These are phyloP conservation scores for Apus apus DNA, from an alignment of 2,113 vertebrate species.

Conservation along the genomic window DNA sequence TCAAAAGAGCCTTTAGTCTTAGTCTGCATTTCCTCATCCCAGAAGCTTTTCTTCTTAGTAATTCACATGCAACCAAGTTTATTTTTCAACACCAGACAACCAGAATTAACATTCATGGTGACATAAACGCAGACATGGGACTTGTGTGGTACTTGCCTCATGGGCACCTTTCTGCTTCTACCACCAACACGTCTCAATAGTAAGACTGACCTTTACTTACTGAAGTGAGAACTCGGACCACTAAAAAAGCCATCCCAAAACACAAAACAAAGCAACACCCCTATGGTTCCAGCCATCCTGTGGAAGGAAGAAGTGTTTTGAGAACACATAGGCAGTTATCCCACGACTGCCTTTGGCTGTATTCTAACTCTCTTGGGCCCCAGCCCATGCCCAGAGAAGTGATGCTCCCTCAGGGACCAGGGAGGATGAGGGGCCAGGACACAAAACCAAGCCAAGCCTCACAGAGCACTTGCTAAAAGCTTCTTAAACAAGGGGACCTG, in stretches of 20 bases:
- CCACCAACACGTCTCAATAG: background rate
- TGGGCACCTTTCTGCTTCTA: background rate
- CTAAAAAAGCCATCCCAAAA: background rate
- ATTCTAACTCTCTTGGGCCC: background rate
- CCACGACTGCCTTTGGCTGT: background rate
- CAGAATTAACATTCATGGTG: background rate
- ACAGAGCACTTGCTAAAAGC: background rate
- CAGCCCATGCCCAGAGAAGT: background rate
- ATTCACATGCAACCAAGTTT: background rate
- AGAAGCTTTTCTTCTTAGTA: background rate
- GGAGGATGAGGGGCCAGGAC: background rate
- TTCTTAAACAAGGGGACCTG: background rate
- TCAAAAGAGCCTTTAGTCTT: background rate
- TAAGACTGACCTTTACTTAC: background rate
- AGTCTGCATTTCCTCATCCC: background rate
- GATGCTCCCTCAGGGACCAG: background rate
- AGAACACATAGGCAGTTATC: background rate
- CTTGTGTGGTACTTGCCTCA: fast-evolving
- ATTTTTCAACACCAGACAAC: background rate
- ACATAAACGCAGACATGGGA: background rate
- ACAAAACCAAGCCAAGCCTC: background rate
- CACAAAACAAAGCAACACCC: background rate
- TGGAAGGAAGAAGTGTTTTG: background rate
- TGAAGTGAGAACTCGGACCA: background rate
- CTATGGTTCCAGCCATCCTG: background rate